phyloP scores from a whole-genome alignment of 2,888 invertebrate species.

The Ommatoiulus sabulosus region DNA sequence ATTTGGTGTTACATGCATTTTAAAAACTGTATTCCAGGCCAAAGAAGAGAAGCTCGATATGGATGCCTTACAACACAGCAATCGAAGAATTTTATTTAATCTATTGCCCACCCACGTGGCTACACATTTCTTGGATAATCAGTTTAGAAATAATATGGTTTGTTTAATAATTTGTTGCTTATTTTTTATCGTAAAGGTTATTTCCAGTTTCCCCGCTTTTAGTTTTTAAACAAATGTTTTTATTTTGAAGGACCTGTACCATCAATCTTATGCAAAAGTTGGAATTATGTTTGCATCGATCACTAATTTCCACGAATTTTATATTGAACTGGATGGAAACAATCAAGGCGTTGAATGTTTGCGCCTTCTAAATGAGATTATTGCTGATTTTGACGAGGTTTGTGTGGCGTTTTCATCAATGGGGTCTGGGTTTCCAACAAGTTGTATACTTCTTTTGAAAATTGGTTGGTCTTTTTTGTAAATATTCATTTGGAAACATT shows the following conservation, averaged over 20 bases:
- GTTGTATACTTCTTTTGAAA: neutral
- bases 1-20: neutral
- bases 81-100: slow-evolving; percentile 86
- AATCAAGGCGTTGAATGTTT: slow-evolving; percentile 92
- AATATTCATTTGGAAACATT: neutral
- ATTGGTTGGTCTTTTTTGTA: no score
- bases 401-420: neutral
- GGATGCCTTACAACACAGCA: slow-evolving; percentile 91
- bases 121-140: slow-evolving; percentile 90
- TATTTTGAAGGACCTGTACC: slow-evolving; percentile 82
- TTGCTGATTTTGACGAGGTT: slow-evolving; percentile 93
- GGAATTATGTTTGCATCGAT: slow-evolving; percentile 93
- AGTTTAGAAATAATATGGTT: slow-evolving; percentile 88
- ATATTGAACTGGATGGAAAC: slow-evolving; percentile 91
- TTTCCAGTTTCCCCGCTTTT: neutral
- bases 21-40: slow-evolving; percentile 71
- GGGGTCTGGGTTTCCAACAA: no score
- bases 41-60: slow-evolving; percentile 92
- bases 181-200: neutral
- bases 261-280: slow-evolving; percentile 90
- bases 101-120: slow-evolving; percentile 91
- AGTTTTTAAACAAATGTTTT: neutral
- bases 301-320: slow-evolving; percentile 94
- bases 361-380: slow-evolving; percentile 88
- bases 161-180: slow-evolving; percentile 61